Base-by-base conservation (phyloP, 2,888 invertebrate genomes). In the Heliconius ethilla region DNA sequence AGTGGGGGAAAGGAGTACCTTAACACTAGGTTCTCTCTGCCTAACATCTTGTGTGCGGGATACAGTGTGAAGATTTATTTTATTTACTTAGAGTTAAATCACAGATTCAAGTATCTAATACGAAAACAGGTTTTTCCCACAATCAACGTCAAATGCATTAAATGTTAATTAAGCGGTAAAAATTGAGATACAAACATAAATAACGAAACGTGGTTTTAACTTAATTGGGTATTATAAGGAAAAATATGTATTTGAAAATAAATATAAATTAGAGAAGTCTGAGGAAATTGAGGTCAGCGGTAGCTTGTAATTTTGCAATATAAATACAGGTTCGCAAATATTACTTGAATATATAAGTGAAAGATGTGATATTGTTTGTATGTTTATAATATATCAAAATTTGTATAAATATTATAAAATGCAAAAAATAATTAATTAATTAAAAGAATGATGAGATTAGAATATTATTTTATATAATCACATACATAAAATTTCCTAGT, bases 161-260 rank as follows among this genome's bases (percentile, higher is more conserved):
- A 70, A 62, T 63, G 25, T 69, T 69, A 45, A 69, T 69, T 69
- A 69, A 27, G 69, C 1, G 55, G 27, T 33, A n/a, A 59, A 65
- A 74, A 37, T 74, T 65, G 6, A 62, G 9, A 22, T 55, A 55
- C 29, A 72, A 22, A 33, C 15, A 33, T 1, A 59, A 25, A 59
- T 13, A 51, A 51, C 25, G 45, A 45, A 29, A n/a, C 7, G 33
- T 72, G 33, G 33, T 15, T 72, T 4, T n/a, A 13, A 9, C 7
- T 7, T 33, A 59, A 33, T 55, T 55, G 13, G 6, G 13, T n/a
- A 40, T 13, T 25, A 15, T 40, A 40, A 66, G 65, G 65, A 66
- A 66, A 66, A 37, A 67, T 37, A 67, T 62, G 11, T 62, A 13
- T 37, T 18, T 66, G 33, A 22, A 33, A 67, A 40, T 5, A 67